A percentile compares a stretch with the other conserved stretches of the same genome.
Conservation (phyloP, 1,140 invertebrate genomes). For the Heliconius hermathena region DNA sequence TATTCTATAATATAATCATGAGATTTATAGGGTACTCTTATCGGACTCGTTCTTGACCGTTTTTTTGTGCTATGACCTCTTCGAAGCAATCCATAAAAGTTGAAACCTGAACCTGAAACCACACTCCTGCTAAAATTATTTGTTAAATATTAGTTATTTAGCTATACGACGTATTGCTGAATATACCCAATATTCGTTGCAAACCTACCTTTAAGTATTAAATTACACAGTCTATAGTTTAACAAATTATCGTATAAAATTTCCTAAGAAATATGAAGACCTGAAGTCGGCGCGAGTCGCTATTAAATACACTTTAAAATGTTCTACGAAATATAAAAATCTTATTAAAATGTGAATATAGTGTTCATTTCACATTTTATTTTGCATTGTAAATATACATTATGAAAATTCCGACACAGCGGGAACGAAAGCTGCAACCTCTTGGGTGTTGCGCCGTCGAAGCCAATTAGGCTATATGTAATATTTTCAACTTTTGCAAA, state of each 20-base stretch:
- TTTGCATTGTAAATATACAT: conserved; percentile 19
- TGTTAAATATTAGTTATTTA: too few species aligned
- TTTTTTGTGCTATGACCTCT: too few species aligned
- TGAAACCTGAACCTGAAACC: neutral
- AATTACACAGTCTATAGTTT: neutral
- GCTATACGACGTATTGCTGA: too few species aligned
- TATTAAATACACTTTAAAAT: neutral
- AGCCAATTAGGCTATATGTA: conserved; percentile 19
- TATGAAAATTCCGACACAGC: conserved; percentile 18
- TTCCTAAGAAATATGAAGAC: neutral
- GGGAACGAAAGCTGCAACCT: conserved; percentile 13
- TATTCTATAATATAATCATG: too few species aligned
- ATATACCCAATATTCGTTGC: neutral
- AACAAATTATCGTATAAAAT: neutral
- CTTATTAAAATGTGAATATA: conserved; percentile 10
- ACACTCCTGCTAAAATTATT: neutral
- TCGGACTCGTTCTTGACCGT: too few species aligned
- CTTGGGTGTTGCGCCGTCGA: conserved; percentile 13
- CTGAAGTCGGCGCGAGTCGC: neutral
- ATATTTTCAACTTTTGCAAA: neutral
- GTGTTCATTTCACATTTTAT: conserved; percentile 16
- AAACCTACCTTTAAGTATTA: neutral
- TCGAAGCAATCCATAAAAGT: too few species aligned
- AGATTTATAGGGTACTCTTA: too few species aligned
- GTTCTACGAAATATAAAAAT: conserved; percentile 17